Evolutionary conservation across 2,797 vertebrate species (phyloP).

Genomic region (Novumbra hubbsi): DNA sequence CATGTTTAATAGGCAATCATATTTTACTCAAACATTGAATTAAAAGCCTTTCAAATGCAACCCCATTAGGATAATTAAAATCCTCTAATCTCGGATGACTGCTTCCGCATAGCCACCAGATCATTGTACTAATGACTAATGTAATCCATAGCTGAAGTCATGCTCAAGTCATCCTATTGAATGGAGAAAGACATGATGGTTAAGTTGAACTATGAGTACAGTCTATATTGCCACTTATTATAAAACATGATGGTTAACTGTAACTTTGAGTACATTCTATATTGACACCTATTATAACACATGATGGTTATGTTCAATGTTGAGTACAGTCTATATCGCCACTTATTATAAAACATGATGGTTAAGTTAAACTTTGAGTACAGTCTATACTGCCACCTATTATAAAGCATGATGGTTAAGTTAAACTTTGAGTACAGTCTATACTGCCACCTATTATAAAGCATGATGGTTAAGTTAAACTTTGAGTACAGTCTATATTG

Average conservation of each 20-base stretch:
- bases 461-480: constrained; percentile 38
- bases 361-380: too few species aligned
- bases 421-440: too few species aligned
- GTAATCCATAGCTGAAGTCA: constrained; percentile 34
- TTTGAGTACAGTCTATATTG: too few species aligned
- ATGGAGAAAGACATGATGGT: constrained; percentile 40
- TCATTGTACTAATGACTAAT: not conserved
- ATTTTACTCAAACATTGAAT: not conserved
- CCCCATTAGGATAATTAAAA: not conserved
- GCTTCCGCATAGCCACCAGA: not conserved
- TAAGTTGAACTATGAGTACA: too few species aligned
- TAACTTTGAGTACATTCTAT: constrained; percentile 38
- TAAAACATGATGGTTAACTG: too few species aligned
- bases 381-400: constrained; percentile 21
- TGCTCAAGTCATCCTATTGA: constrained; percentile 51
- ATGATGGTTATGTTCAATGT: too few species aligned
- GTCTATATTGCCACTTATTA: too few species aligned
- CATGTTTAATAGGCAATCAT: not conserved
- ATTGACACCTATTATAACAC: too few species aligned
- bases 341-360: constrained; percentile 11
- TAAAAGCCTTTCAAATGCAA: not conserved
- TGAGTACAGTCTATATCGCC: constrained; percentile 34
- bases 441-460: not conserved
- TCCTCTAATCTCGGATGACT: not conserved
- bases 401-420: constrained; percentile 12